Conservation (phyloP, 2,888 invertebrate species). For the Chaetogeoica ovagalla region DNA sequence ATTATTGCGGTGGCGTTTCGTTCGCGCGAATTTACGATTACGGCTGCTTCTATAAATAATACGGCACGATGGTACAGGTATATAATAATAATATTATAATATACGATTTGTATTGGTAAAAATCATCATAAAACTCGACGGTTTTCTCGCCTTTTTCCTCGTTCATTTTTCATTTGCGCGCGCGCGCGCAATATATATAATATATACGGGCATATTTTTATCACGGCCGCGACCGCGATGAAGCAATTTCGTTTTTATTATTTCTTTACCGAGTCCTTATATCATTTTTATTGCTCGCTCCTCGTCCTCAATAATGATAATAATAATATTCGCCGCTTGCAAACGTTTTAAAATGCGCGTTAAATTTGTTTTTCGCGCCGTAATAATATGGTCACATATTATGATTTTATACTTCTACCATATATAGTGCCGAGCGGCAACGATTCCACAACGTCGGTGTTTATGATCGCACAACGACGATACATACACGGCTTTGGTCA, state of each 20-base stretch:
- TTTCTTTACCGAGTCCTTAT: constrained; percentile 41
- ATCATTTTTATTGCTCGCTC: constrained; percentile 45
- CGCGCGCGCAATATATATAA: background rate
- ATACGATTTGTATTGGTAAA: constrained; percentile 47
- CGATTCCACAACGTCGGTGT: too few species aligned
- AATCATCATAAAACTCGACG: constrained; percentile 44
- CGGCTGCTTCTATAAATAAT: background rate
- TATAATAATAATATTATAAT: background rate
- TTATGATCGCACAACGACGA: too few species aligned
- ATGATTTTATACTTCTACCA: too few species aligned
- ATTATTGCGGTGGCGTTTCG: background rate
- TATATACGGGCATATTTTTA: constrained; percentile 13
- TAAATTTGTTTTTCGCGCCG: constrained; percentile 44
- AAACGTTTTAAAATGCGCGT: constrained; percentile 40
- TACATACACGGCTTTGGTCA: too few species aligned
- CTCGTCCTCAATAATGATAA: too few species aligned
- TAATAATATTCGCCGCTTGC: constrained; percentile 36
- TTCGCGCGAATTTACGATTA: constrained; percentile 32
- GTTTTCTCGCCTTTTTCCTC: constrained; percentile 15
- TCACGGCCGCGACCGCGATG: constrained; percentile 24
- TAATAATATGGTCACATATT: background rate
- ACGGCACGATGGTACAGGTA: background rate
- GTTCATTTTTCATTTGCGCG: constrained; percentile 42
- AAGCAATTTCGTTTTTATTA: constrained; percentile 51
- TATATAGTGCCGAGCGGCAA: too few species aligned